These are phyloP conservation scores for Drosophila melanica DNA, from an alignment of 1,140 invertebrate genomes.

Conservation along the genomic window DNA sequence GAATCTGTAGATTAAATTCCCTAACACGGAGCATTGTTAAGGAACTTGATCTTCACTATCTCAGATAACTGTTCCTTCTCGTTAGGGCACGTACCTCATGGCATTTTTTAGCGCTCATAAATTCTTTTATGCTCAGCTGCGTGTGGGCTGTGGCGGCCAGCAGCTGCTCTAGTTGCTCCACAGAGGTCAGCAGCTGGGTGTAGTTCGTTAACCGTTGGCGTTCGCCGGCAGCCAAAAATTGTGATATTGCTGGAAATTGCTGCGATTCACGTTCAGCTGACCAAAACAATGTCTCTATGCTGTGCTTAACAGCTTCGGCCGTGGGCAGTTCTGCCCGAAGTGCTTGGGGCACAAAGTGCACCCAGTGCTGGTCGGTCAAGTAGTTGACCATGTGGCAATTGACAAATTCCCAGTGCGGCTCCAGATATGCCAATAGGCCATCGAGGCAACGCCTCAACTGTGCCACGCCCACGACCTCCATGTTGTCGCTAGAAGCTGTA, in stretches of 20 bases:
- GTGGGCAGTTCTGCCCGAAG: slow-evolving; percentile 85
- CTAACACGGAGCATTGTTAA: too few species aligned
- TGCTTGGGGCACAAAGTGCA: slow-evolving; percentile 85
- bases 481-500: slow-evolving; percentile 64
- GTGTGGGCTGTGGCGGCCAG: slow-evolving; percentile 47
- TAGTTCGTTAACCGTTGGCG: slow-evolving; percentile 72
- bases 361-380: slow-evolving; percentile 89
- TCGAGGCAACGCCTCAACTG: slow-evolving; percentile 84
- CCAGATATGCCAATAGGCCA: slow-evolving; percentile 85
- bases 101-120: slow-evolving; percentile 92
- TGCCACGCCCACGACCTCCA: slow-evolving; percentile 40
- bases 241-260: slow-evolving; percentile 40
- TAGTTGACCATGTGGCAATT: slow-evolving; percentile 93
- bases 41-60: background rate
- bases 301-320: slow-evolving; percentile 34
- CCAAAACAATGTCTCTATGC: slow-evolving; percentile 70
- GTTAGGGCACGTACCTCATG: slow-evolving; percentile 88
- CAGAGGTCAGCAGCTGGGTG: slow-evolving; percentile 82
- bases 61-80: background rate
- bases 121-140: slow-evolving; percentile 85
- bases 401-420: slow-evolving; percentile 86
- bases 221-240: slow-evolving; percentile 62
- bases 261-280: slow-evolving; percentile 19
- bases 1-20: too few species aligned
- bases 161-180: slow-evolving; percentile 58